Evolutionary conservation across 1,140 invertebrate genomes (phyloP).

Genomic region (Lepidostoma basale): DNA sequence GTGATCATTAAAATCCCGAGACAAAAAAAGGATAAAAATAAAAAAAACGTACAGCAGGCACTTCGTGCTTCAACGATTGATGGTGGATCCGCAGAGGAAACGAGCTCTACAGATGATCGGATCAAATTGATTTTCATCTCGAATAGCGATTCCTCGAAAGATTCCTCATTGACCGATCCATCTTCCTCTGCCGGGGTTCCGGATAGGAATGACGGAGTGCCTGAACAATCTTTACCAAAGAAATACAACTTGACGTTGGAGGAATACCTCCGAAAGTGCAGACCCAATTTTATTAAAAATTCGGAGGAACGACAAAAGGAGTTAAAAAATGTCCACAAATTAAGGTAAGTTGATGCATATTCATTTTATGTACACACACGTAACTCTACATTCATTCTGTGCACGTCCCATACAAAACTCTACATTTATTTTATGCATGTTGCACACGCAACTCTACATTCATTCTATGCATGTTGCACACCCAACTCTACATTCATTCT

Average conservation of each 20-base stretch:
- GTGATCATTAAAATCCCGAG: constrained; percentile 56
- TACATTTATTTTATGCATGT: no score
- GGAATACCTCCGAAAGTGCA: constrained; percentile 56
- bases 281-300: constrained; percentile 55
- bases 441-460: no score
- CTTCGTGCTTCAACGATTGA: background rate
- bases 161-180: background rate
- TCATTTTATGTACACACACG: no score
- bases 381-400: no score
- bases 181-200: background rate
- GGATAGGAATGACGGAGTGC: background rate
- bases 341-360: constrained; percentile 49
- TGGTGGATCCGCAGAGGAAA: constrained; percentile 11
- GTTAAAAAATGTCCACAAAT: constrained; percentile 52
- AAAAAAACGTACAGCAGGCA: constrained; percentile 12
- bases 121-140: constrained; percentile 37
- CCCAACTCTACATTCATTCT: no score
- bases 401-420: no score
- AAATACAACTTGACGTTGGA: constrained; percentile 50
- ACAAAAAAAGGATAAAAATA: constrained; percentile 30
- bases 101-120: constrained; percentile 38
- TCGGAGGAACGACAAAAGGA: constrained; percentile 51
- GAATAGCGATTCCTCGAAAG: constrained; percentile 25
- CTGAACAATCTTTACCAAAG: constrained; percentile 28
- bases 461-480: no score